A percentile compares a stretch with the other conserved stretches of the same genome.
phyloP scores from a whole-genome alignment of 64 coral and sea anemone genomes.

The Catalaphyllia jardinei region DNA sequence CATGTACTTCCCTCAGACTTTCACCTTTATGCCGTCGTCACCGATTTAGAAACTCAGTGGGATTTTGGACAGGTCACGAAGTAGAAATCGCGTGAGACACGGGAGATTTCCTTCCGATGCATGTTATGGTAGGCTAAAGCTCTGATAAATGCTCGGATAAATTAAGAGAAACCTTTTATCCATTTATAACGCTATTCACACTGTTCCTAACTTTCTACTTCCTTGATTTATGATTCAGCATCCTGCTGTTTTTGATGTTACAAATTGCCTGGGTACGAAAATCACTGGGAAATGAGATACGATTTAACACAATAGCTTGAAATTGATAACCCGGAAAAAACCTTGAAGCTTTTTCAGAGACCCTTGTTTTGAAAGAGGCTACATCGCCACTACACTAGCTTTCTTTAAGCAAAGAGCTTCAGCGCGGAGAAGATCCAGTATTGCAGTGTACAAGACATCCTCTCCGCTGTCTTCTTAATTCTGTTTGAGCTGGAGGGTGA shows the following conservation, averaged over 20 bases:
- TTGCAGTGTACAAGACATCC: not conserved
- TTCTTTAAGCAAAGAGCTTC: not conserved
- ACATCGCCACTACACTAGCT: not conserved
- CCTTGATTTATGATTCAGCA: not conserved
- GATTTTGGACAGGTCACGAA: too few species aligned
- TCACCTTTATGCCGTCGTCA: too few species aligned
- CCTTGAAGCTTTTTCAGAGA: not conserved
- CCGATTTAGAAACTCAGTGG: too few species aligned
- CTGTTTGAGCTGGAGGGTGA: not conserved
- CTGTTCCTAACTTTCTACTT: not conserved
- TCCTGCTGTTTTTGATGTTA: not conserved
- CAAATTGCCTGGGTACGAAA: not conserved
- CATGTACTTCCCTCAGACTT: too few species aligned
- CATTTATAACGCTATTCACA: too few species aligned
- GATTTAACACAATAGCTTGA: not conserved
- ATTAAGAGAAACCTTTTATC: too few species aligned
- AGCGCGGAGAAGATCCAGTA: not conserved
- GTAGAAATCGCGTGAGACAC: too few species aligned
- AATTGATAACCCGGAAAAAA: too few species aligned
- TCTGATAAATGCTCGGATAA: too few species aligned
- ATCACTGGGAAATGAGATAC: slow-evolving; percentile 1
- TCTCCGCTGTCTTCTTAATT: not conserved
- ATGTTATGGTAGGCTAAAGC: too few species aligned
- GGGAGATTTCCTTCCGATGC: too few species aligned
- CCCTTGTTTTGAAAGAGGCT: not conserved